These are phyloP conservation scores for Stichodactyla mertensii DNA, from an alignment of 64 coral and sea anemone species.

Conservation along the genomic window DNA sequence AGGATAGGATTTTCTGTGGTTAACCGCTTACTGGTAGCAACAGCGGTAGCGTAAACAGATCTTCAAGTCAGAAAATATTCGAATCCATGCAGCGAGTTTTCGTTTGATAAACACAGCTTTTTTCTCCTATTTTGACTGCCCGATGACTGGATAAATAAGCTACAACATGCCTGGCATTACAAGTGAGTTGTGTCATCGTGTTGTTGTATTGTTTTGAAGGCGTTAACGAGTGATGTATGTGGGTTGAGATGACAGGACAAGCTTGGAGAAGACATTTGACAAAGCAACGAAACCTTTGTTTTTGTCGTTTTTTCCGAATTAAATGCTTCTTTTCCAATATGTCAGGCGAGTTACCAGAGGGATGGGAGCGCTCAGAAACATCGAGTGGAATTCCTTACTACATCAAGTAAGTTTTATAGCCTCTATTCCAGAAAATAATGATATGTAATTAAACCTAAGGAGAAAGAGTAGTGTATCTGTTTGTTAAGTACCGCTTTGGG, in stretches of 20 bases:
- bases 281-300: not conserved
- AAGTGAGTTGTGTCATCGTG: not conserved
- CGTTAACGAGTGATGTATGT: not conserved
- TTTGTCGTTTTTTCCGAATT: not conserved
- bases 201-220: not conserved
- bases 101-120: conserved; percentile 41
- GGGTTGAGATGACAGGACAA: not conserved
- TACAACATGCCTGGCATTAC: conserved; percentile 14
- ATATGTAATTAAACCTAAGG: not conserved
- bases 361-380: conserved; percentile 95
- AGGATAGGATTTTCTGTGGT: not conserved
- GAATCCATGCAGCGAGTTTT: not conserved
- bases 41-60: conserved; percentile 45
- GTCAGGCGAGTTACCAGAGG: conserved; percentile 73
- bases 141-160: not conserved
- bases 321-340: not conserved
- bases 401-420: conserved; percentile 72
- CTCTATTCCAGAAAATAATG: not conserved
- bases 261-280: not conserved
- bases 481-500: not conserved
- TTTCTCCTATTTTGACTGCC: not conserved
- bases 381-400: conserved; percentile 91
- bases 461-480: not conserved
- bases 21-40: conserved; percentile 50
- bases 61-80: not conserved